Evolutionary conservation across 2,113 vertebrate genomes (phyloP).

Genomic region (Orycteropus afer): DNA sequence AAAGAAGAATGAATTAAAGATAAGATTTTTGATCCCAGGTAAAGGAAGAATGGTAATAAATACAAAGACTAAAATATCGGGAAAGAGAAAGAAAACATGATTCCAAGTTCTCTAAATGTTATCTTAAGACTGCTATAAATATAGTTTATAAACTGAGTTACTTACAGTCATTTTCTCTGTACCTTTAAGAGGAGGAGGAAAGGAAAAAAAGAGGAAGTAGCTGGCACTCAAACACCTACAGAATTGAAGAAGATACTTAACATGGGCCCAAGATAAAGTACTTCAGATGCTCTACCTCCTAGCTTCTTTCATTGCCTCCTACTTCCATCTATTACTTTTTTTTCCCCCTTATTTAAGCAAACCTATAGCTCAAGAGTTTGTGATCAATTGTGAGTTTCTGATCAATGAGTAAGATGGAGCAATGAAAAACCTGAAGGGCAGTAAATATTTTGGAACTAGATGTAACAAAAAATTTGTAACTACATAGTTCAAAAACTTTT

Average conservation of each 20-base stretch:
- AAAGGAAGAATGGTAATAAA: neutral
- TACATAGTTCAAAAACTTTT: conserved; percentile 6
- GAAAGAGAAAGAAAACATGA: conserved; percentile 28
- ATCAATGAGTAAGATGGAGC: conserved; percentile 22
- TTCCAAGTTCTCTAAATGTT: neutral
- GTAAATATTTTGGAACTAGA: conserved; percentile 9
- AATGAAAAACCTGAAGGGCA: neutral
- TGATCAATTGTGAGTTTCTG: no score
- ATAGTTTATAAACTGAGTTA: neutral
- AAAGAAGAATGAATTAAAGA: conserved; percentile 28
- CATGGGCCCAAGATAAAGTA: neutral
- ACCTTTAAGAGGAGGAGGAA: neutral
- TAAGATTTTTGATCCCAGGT: conserved; percentile 13
- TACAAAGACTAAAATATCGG: neutral
- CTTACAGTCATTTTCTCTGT: neutral
- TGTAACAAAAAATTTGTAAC: neutral
- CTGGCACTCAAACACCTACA: neutral
- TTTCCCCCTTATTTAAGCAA: conserved; percentile 51
- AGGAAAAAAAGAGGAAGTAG: conserved; percentile 4
- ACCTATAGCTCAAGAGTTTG: conserved; percentile 17
- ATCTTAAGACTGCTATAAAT: neutral
- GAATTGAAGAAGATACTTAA: neutral
- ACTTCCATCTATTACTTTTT: conserved; percentile 5
- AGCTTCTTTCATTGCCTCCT: conserved; percentile 29
- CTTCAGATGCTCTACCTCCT: neutral